Evolutionary conservation across 2,888 invertebrate genomes (phyloP), one percentile per base, ranked within the genome.

Genomic region (Busseola fusca): DNA sequence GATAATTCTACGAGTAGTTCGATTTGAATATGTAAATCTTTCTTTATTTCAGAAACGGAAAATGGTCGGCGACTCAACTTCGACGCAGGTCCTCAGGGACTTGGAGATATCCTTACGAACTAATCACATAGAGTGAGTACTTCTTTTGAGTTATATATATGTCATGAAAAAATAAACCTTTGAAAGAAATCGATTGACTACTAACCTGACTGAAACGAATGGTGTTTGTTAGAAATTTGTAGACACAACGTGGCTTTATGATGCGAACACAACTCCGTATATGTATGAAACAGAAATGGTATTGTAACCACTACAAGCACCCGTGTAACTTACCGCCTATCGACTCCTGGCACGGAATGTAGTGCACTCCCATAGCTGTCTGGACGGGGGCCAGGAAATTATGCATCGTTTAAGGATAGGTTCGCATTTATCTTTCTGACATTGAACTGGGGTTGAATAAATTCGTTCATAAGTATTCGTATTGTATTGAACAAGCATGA

Each of bases 61-160:
- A 96, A 98, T 99, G 97, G 98, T 99, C 78, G 98, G 98, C 75
- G 99, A 99, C 92, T 98, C 99, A 65, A 99, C 99, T 77, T 99
- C 99, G 72, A 99, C 99, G 60, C 99, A 99, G 96, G 99, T 99
- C 86, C 96, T 99, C 80, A 97, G 99, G 90, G 99, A 99, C 96
- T 96, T 99, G 93, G 99, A 99, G 96, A 99, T 99, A 92, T 99
- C 99, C 60, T 96, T 99, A 88, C 97, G 99, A 89, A 99, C 99
- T 82, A 99, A 99, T 96, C 99, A 99, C 95, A 99, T 99, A 92
- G 99, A 99, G 98, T 99, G 94, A 97, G 98, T 97, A 62, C 0
- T 54, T 27, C 27, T 21, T 30, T 54, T 21, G n/a, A 21, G 10
- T 3, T 48, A 21, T 48, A 21, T 21, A 18, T 16, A 45, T 45